A percentile compares a stretch with the other conserved stretches of the same genome.
These are phyloP conservation scores for Dicrostonyx torquatus DNA, from an alignment of 2,797 vertebrate genomes.

Conservation along the genomic window DNA sequence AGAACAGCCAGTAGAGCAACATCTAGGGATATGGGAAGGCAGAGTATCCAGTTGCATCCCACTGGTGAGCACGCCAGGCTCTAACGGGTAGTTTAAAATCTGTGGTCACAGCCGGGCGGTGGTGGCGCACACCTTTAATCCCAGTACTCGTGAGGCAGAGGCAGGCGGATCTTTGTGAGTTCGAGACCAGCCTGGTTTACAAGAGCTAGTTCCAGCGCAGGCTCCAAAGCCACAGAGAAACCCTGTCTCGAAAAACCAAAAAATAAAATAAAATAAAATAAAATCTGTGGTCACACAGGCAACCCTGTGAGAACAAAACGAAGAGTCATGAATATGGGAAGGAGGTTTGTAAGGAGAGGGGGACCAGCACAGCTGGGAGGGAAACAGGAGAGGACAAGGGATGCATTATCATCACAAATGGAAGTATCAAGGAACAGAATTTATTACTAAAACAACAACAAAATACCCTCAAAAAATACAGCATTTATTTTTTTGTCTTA, in stretches of 20 bases:
- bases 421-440: background rate
- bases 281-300: background rate
- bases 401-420: background rate
- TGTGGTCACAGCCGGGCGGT: too few species aligned
- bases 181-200: too few species aligned
- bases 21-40: background rate
- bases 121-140: too few species aligned
- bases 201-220: too few species aligned
- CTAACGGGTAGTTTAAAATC: background rate
- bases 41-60: background rate
- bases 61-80: background rate
- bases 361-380: background rate
- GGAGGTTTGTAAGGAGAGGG: background rate
- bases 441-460: background rate
- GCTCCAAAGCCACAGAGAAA: too few species aligned
- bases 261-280: too few species aligned
- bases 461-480: background rate
- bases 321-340: background rate
- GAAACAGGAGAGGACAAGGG: background rate
- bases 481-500: background rate
- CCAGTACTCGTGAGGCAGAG: too few species aligned
- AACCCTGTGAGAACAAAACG: background rate
- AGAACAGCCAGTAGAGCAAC: background rate
- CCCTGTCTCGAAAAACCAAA: too few species aligned
- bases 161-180: too few species aligned